These are phyloP conservation scores for Pangasius larnaudii DNA, from an alignment of 2,797 vertebrate genomes.

Conservation along the genomic window DNA sequence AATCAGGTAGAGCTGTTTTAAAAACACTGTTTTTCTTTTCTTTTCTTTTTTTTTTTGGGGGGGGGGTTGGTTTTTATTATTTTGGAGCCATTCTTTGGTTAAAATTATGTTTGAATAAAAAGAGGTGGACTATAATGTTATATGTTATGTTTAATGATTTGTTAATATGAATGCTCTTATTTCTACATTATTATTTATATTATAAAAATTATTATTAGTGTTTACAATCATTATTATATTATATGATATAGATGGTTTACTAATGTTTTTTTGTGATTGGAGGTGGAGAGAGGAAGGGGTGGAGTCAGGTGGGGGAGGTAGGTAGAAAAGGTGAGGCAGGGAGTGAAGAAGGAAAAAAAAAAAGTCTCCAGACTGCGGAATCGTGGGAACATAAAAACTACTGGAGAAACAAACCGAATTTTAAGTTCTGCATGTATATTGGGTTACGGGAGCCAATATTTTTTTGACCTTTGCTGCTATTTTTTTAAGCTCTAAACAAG, in stretches of 20 bases:
- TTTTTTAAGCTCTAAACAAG: not conserved
- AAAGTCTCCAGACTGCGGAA: not conserved
- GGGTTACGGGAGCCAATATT: not conserved
- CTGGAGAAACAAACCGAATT: not conserved
- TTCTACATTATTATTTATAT: not conserved
- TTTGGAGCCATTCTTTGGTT: not conserved
- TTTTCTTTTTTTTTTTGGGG: too few relatives aligned
- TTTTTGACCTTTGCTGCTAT: not conserved
- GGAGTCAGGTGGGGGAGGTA: not conserved
- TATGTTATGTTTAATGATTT: not conserved
- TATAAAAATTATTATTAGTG: not conserved
- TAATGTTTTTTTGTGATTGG: not conserved
- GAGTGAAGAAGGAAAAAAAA: not conserved
- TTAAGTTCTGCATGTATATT: not conserved
- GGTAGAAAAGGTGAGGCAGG: not conserved
- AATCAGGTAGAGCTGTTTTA: constrained; percentile 9
- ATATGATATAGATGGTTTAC: not conserved
- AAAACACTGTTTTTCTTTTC: not conserved
- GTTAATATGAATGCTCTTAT: not conserved
- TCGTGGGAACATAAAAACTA: not conserved
- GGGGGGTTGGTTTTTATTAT: too few relatives aligned
- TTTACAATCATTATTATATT: not conserved
- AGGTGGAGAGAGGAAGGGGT: not conserved
- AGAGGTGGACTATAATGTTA: not conserved
- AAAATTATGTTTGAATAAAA: not conserved